Evolutionary conservation across 2,113 vertebrate species (phyloP).

Genomic region (Leuciscus idus): DNA sequence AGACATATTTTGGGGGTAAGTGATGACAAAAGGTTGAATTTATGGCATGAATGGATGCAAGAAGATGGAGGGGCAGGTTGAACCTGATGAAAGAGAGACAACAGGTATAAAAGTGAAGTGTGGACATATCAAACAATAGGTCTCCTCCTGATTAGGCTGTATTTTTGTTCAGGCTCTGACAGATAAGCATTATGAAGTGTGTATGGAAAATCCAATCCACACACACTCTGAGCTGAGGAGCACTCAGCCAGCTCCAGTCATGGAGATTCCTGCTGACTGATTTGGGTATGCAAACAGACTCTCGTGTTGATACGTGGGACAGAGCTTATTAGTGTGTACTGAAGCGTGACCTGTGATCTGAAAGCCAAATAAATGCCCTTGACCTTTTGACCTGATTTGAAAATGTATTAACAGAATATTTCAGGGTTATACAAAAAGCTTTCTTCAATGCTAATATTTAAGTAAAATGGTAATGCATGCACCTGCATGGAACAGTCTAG

Average conservation of each 20-base stretch:
- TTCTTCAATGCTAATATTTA: neutral
- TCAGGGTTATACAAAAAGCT: neutral
- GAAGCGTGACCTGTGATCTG: neutral
- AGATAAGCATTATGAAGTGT: conserved; percentile 20
- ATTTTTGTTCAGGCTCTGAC: neutral
- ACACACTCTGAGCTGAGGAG: neutral
- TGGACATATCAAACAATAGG: neutral
- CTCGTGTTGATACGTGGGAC: neutral
- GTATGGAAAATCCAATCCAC: neutral
- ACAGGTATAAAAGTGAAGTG: neutral
- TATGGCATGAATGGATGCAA: neutral
- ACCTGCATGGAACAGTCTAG: neutral
- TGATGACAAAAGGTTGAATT: neutral
- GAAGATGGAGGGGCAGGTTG: neutral
- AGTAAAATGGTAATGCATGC: neutral
- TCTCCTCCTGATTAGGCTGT: neutral
- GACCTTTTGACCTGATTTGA: neutral
- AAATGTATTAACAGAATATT: neutral
- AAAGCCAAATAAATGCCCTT: neutral
- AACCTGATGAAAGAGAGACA: neutral
- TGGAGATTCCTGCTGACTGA: conserved; percentile 22
- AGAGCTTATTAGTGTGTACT: neutral
- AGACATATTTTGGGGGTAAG: neutral
- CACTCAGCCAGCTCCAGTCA: neutral
- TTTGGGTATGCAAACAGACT: conserved; percentile 34